Evolutionary conservation across 2,113 vertebrate species (phyloP).

Genomic region (Stigmatopora argus): DNA sequence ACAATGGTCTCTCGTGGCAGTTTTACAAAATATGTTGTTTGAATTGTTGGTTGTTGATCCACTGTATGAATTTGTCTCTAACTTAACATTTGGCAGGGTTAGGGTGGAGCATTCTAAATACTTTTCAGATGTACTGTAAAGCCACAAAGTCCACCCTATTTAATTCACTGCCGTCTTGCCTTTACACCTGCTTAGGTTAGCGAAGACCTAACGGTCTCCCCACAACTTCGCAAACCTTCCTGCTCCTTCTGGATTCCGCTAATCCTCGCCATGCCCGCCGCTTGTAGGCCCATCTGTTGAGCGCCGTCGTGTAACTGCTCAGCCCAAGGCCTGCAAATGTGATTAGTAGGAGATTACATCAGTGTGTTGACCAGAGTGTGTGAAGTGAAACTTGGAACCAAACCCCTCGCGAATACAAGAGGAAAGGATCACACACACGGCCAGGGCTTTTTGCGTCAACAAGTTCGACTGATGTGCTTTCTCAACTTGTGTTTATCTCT

Average conservation of each 20-base stretch:
- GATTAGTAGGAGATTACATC: constrained; percentile 66
- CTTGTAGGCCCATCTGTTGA: constrained; percentile 56
- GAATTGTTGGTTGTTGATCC: not conserved
- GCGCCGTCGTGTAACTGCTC: constrained; percentile 38
- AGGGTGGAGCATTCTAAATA: not conserved
- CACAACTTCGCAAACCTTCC: constrained; percentile 30
- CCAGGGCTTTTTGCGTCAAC: constrained; percentile 32
- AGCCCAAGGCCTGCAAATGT: constrained; percentile 53
- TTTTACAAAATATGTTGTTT: constrained; percentile 6
- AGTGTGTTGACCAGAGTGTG: constrained; percentile 32
- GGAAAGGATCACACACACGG: constrained; percentile 36
- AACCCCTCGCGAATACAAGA: constrained; percentile 40
- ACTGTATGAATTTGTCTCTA: not conserved
- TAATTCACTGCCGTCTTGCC: not conserved
- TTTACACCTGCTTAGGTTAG: not conserved
- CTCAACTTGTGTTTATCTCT: constrained; percentile 32
- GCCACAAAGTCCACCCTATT: not conserved
- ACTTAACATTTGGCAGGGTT: not conserved
- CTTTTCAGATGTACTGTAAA: not conserved
- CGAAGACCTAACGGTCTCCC: constrained; percentile 8
- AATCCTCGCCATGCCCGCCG: constrained; percentile 46
- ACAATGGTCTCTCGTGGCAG: not conserved
- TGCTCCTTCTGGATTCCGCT: constrained; percentile 32
- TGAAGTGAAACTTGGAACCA: constrained; percentile 46
- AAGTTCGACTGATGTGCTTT: constrained; percentile 28